A percentile compares a stretch with the other conserved stretches of the same genome.
Conservation (phyloP, 1,140 invertebrate species). For the Condylostylus longicornis region DNA sequence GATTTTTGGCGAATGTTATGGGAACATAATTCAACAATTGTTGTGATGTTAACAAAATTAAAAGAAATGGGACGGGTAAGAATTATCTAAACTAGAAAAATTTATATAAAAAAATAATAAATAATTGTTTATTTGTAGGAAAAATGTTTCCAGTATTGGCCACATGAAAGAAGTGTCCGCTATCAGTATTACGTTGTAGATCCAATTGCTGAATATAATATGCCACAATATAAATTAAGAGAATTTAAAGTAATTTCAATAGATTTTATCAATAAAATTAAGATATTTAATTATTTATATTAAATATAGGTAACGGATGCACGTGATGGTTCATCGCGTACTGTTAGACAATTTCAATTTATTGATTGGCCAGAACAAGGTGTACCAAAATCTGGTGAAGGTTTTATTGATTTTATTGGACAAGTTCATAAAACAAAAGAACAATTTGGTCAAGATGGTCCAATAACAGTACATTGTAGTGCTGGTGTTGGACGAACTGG, state of each 20-base stretch:
- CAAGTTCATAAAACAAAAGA: constrained; percentile 99
- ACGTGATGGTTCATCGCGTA: constrained; percentile 86
- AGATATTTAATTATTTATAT: background rate
- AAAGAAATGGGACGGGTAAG: constrained; percentile 91
- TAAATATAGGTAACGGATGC: constrained; percentile 59
- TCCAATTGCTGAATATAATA: constrained; percentile 98
- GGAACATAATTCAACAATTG: constrained; percentile 98
- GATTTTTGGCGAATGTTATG: constrained; percentile 99
- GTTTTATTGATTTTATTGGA: constrained; percentile 95
- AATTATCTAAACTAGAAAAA: constrained; percentile 6
- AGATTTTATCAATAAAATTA: background rate
- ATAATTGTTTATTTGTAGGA: constrained; percentile 49
- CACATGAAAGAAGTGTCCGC: constrained; percentile 84
- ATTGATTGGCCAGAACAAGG: constrained; percentile 96
- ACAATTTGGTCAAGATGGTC: constrained; percentile 98
- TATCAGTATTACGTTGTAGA: constrained; percentile 97
- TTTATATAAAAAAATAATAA: too few species aligned
- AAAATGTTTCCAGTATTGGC: constrained; percentile 99
- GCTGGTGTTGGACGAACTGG: constrained; percentile 94
- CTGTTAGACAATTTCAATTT: constrained; percentile 96
- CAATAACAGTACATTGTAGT: constrained; percentile 97
- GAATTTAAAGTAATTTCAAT: constrained; percentile 74
- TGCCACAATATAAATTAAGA: constrained; percentile 95
- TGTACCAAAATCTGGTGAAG: constrained; percentile 93
- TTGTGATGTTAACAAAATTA: constrained; percentile 96